Conservation (phyloP, 37 sponge, comb jelly and placozoan species). For the Spongilla lacustris region DNA sequence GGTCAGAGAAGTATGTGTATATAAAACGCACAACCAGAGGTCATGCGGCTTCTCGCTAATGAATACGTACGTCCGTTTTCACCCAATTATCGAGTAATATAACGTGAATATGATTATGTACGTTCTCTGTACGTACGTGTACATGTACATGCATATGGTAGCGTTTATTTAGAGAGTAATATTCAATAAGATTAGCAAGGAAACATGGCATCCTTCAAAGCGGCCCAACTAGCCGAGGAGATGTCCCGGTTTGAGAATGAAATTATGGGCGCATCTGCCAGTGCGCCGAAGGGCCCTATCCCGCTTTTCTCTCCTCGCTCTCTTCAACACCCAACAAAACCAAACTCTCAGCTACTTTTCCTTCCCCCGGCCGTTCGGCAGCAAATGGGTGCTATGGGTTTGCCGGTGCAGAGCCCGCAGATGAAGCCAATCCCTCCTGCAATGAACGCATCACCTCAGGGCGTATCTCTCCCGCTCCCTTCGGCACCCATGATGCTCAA, state of each 20-base stretch:
- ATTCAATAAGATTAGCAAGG: background rate
- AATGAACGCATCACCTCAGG: background rate
- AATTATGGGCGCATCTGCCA: constrained; percentile 16
- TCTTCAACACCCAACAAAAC: background rate
- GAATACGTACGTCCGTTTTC: too few relatives aligned
- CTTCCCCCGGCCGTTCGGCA: background rate
- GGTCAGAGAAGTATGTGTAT: too few relatives aligned
- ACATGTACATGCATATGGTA: too few relatives aligned
- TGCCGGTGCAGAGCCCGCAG: background rate
- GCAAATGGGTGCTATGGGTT: background rate
- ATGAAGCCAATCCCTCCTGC: background rate
- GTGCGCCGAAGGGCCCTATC: constrained; percentile 24
- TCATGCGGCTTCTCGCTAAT: too few relatives aligned
- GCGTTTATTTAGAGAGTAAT: background rate
- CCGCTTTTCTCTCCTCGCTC: background rate
- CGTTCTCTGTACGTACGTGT: too few relatives aligned
- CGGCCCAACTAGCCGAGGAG: constrained; percentile 51
- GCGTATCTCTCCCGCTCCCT: background rate
- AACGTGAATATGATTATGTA: too few relatives aligned
- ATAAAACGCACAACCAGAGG: too few relatives aligned
- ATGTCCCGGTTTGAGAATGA: constrained; percentile 75
- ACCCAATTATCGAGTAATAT: too few relatives aligned
- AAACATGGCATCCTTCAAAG: constrained; percentile 16
- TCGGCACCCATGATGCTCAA: background rate
- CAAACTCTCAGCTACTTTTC: background rate